Evolutionary conservation across 2,888 invertebrate genomes (phyloP), one percentile per base, ranked within the genome.

Genomic region (Heliconius aoede): DNA sequence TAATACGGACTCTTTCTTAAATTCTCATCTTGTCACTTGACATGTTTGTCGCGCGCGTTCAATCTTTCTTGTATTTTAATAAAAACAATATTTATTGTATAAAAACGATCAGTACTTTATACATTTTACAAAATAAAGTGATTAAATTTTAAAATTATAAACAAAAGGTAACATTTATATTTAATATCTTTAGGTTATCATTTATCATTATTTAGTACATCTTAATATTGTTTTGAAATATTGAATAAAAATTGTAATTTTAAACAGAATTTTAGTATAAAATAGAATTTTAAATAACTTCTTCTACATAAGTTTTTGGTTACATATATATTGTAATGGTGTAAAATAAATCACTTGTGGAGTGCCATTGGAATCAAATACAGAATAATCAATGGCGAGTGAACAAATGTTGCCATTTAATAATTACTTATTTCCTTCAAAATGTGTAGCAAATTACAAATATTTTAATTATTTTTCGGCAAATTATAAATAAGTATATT

Each of bases 141-240:
- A 15, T 24, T 36, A 24, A 13, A 36, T 24, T 15, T 65, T 36
- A 36, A 36, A 64, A 24, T 13, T 24, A 36, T n/a, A 30, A 36
- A 24, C 7, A 15, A 36, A 24, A 40, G 65, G 65, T 65, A 65
- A 65, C 24, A 18, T 40, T 40, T 40, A 36, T 40, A 65, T 40
- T 36, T 24, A 24, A 65, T 40, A 65, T 8, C 24, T 15, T 32
- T 40, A 65, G 65, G 65, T 65, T 65, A 65, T 65, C 24, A 65
- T 65, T 24, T 13, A 3, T 36, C 24, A 30, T 4, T 64, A 0
- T 32, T 4, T n/a, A 13, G 1, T 64, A 32, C 21, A 4, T 64
- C 13, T 64, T 32, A 32, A 64, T 32, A 30, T n/a, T 64, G n/a
- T n/a, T n/a, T 9, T n/a, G n/a, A 55, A n/a, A n/a, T 55, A n/a